Evolutionary conservation across 1,140 invertebrate species (phyloP).

Genomic region (Drosophila ercepeae): DNA sequence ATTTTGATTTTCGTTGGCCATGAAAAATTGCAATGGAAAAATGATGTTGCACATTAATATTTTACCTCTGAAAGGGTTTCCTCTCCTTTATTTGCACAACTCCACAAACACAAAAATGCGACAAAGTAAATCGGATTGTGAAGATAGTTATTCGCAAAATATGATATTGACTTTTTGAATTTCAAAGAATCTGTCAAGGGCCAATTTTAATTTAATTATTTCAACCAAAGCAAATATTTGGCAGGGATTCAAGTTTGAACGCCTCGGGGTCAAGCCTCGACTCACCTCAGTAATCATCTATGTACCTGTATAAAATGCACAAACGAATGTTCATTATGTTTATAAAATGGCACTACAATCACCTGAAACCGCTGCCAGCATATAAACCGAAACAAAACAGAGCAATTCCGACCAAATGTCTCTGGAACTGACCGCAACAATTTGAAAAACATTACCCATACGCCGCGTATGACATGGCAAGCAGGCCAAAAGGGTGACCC

Average conservation of each 20-base stretch:
- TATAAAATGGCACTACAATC: slow-evolving; percentile 41
- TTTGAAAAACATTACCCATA: slow-evolving; percentile 79
- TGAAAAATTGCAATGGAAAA: slow-evolving; percentile 37
- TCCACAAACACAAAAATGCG: not conserved
- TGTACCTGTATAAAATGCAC: slow-evolving; percentile 15
- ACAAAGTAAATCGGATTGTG: not conserved
- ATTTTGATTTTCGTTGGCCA: slow-evolving; percentile 26
- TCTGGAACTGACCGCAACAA: slow-evolving; percentile 67
- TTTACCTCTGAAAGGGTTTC: slow-evolving; percentile 8
- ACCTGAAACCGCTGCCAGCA: slow-evolving; percentile 36
- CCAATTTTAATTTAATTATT: not conserved
- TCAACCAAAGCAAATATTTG: not conserved
- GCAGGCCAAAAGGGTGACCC: slow-evolving; percentile 16
- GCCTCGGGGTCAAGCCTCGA: not conserved
- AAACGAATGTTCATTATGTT: slow-evolving; percentile 33
- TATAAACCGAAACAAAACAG: slow-evolving; percentile 42
- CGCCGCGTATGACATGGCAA: slow-evolving; percentile 60
- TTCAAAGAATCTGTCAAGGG: not conserved
- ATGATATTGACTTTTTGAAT: not conserved
- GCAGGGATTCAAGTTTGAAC: not conserved
- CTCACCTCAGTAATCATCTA: not conserved
- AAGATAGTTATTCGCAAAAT: not conserved
- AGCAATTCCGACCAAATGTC: slow-evolving; percentile 46
- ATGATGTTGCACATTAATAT: slow-evolving; percentile 28
- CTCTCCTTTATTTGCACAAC: not conserved